phyloP scores from a whole-genome alignment of 2,113 vertebrate species.

The Jacana jacana region DNA sequence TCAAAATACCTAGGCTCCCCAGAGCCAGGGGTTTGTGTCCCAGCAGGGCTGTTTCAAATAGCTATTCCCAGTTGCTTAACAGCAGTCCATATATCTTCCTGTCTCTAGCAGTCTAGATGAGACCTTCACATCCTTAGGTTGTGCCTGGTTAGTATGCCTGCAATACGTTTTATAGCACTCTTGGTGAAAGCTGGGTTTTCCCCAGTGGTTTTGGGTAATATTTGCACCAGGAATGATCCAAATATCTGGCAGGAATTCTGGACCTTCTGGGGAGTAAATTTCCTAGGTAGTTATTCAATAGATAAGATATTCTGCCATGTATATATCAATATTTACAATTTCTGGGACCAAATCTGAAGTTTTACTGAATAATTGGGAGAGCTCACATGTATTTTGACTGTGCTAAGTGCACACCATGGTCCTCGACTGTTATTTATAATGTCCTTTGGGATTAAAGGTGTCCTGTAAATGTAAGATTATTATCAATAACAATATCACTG shows the following conservation, averaged over 20 bases:
- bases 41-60: not conserved
- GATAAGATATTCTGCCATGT: not conserved
- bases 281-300: not conserved
- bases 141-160: not conserved
- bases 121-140: not conserved
- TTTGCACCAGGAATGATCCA: not conserved
- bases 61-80: not conserved
- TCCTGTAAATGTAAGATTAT: constrained; percentile 2
- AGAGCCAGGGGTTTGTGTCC: not conserved
- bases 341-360: not conserved
- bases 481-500: constrained; percentile 6
- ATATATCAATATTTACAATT: constrained; percentile 11
- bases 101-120: not conserved
- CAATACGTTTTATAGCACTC: not conserved
- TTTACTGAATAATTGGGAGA: not conserved
- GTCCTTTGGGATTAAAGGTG: constrained; percentile 41
- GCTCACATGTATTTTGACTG: not conserved
- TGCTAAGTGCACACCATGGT: not conserved
- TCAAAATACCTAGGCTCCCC: not conserved
- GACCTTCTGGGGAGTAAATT: not conserved
- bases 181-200: not conserved
- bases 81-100: not conserved
- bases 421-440: not conserved
- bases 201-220: not conserved
- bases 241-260: not conserved